Base-by-base conservation (phyloP, 2,797 vertebrate species). In the Pteropus rufus region DNA sequence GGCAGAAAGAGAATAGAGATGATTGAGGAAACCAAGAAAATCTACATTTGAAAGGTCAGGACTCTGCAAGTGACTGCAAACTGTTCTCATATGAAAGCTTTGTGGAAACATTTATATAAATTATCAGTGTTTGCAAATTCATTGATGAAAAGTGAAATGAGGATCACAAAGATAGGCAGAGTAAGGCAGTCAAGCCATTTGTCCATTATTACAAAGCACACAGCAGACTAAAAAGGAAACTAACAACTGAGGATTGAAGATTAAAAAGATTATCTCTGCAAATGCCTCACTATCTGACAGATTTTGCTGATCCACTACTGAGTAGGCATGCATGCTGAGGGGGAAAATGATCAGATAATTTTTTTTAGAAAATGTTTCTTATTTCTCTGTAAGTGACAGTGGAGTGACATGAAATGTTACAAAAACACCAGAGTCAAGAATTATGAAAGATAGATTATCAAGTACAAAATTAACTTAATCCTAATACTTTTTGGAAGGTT, bases 121-220 rank as follows among this genome's bases (percentile, higher is more conserved):
- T 88, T 36, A 82, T 91, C 67, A 75, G 34, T 19, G 26, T 56
- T 93, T 95, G 39, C 60, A 93, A 92, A 93, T 93, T 90, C 92
- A 90, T 52, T 90, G 80, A 84, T 62, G 41, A 80, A 69, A 73
- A 67, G 12, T 89, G 34, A 83, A 93, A 96, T 39, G 16, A 89
- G 36, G 52, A 77, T 70, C 62, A 62, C 49, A 69, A n/a, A 90
- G 31, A 60, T 36, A 87, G 24, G 7, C 44, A 93, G 80, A 80
- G 34, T 7, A 80, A 82, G 39, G 23, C 39, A 49, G 18, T 91
- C 49, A 90, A 92, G 26, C n/a, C 39, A 5, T 23, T 79, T 89
- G 72, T 44, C 29, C 31, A 79, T 44, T 86, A 15, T 92, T 82
- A 77, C 24, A 65, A 94, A 93, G 82, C 31, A 89, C 52, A 92